Evolutionary conservation across 2,113 vertebrate genomes (phyloP), one percentile per base, ranked within the genome.

Genomic region (Syngnathoides biaculeatus): DNA sequence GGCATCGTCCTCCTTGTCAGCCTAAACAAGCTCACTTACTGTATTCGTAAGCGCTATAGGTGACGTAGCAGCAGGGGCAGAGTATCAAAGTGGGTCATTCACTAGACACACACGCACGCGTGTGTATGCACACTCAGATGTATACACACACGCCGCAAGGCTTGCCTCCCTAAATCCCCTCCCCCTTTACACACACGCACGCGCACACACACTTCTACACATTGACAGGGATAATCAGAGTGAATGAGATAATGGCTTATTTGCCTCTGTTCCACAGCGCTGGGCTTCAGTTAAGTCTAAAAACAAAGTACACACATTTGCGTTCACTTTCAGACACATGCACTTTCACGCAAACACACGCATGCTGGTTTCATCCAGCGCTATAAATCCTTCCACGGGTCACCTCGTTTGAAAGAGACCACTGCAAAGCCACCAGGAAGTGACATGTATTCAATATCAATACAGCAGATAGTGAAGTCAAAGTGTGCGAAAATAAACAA

Each of bases 61-160:
- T 82, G 74, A 75, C 55, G 61, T 68, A 48, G 75, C 63, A 75
- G 24, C 67, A 71, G 48, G 64, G 73, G 73, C 67, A 79, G 52
- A 71, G 65, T 61, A 77, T 68, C 83, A 86, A 88, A 87, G 71
- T 86, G 83, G 86, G 88, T 89, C 88, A 88, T 30, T 27, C 43
- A 24, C 27, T 11, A 39, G 43, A 45, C 38, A 48, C 13, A 65
- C 67, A 69, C 20, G 58, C 53, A 76, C 67, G 74, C 67, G 30
- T 35, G 30, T 6, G 30, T 6, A 35, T 35, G 30, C 30, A 62
- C 42, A 39, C 68, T 13, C 69, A 30, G 39, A 62, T 48, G 53
- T 13, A 66, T 35, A 59, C 60, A 74, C 69, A 58, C 69, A 69
- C 64, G 26, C 74, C 62, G 72, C 69, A 79, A 58, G 73, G 70